Evolutionary conservation across 2,113 vertebrate genomes (phyloP), one percentile per base, ranked within the genome.

Genomic region (Sialia sialis): DNA sequence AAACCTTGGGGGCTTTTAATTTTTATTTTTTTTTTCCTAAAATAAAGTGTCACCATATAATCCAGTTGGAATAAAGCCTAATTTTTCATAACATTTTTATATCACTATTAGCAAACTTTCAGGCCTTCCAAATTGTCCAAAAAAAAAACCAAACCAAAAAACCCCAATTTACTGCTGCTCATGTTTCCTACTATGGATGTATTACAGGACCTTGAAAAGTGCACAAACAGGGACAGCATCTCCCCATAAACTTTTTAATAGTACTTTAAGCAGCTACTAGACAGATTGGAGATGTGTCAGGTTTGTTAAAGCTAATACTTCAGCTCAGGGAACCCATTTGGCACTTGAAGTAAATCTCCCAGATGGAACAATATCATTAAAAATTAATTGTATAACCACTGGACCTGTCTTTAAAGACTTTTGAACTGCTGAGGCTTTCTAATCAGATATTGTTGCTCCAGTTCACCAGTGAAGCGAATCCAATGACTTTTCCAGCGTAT

Each of bases 331-430:
- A 93, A 30, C 43, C 94, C 93, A 94, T 97, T 96, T 96, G 94
- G 51, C 81, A 52, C 85, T 95, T 97, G 77, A 96, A 88, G 81
- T 96, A 91, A 95, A 74, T 96, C 89, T 97, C 95, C 95, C 95
- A 97, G 93, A 97, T 97, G 96, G 92, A 39, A 76, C 78, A 87
- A 90, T 96, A 94, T 98, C 92, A 97, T 98, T 98, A 98, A 98
- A 98, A 97, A 96, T 98, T 97, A 97, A 98, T 98, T 97, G 95
- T 97, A 63, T 93, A 97, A 93, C 91, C 87, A 78, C 74, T 96
- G 94, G 97, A 95, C 95, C 93, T 96, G 87, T 92, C 96, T 96
- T 96, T 94, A 97, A 97, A 97, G 94, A 82, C 81, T 96, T 94
- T 68, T 95, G 94, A 98, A 97, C 91, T 96, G 97, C 96, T 95